Evolutionary conservation across 2,797 vertebrate genomes (phyloP).

Genomic region (Vultur gryphus): DNA sequence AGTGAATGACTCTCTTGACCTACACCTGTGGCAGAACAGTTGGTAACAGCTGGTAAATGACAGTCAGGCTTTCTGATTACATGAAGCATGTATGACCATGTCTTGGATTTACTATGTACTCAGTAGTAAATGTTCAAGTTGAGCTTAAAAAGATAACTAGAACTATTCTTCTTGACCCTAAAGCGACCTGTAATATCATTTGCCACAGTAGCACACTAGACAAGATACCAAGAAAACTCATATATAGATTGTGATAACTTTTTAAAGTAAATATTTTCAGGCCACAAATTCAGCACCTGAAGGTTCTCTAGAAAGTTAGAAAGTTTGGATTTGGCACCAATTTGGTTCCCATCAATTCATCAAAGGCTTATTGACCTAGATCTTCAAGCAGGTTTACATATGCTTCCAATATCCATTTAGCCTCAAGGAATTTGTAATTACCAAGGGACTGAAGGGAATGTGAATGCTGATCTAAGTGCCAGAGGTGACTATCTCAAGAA

Average conservation of each 20-base stretch:
- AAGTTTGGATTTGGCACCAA: neutral
- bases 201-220: neutral
- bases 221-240: neutral
- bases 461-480: neutral
- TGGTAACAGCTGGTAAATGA: neutral
- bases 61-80: neutral
- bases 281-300: neutral
- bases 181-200: neutral
- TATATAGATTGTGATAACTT: neutral
- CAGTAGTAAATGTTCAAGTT: neutral
- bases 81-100: neutral
- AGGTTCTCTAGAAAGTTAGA: neutral
- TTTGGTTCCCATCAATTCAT: constrained; percentile 4
- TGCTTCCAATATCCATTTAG: constrained; percentile 37
- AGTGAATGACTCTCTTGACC: neutral
- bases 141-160: neutral
- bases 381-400: constrained; percentile 2
- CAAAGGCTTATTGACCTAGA: neutral
- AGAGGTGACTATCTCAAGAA: constrained; percentile 22
- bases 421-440: constrained; percentile 33
- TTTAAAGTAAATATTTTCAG: constrained; percentile 5
- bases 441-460: neutral
- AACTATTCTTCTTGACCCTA: neutral
- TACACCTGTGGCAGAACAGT: neutral
- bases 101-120: neutral